Evolutionary conservation across 2,113 vertebrate species (phyloP), one percentile per base, ranked within the genome.

Genomic region (Desmodus rotundus): DNA sequence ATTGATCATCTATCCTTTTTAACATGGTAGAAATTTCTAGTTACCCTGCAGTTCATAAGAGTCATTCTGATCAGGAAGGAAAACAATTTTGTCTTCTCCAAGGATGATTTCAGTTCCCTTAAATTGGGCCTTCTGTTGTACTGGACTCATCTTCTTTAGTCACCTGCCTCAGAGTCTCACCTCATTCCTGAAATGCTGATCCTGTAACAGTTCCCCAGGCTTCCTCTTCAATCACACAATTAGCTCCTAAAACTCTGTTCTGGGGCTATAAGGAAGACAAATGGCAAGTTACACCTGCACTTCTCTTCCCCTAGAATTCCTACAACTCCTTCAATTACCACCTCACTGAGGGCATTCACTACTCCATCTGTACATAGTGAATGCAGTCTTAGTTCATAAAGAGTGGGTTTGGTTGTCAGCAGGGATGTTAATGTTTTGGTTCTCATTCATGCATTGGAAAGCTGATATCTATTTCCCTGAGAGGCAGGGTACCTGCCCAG

Each of bases 261-360:
- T 31, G 58, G 45, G 81, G 56, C 74, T 76, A 1, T 73, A 65
- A 92, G 61, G 33, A 93, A 96, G 83, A 92, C 70, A 78, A 82
- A 67, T 45, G 68, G 56, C 78, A 89, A 63, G 38, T 45, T 45
- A 14, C 2, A 11, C 36, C 38, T 50, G 38, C 56, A 81, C 13
- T 87, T 94, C 36, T 68, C 77, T 74, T 83, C 92, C 89, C 87
- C 93, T 91, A n/a, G 61, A 89, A 82, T 67, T 94, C 73, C 54
- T 89, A 22, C 43, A 87, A 50, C 78, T 96, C 89, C 84, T 50
- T 93, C 84, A 76, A 72, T 97, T 72, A 87, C 70, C 90, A 76
- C 90, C 50, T 95, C n/a, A 8, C 92, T 26, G 52, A 38, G 83
- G 26, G 26, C 47, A n/a, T 68, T 83, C 68, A 20, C 68, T 58